Conservation (phyloP, 2,888 invertebrate species). For the Calameuta filiformis region DNA sequence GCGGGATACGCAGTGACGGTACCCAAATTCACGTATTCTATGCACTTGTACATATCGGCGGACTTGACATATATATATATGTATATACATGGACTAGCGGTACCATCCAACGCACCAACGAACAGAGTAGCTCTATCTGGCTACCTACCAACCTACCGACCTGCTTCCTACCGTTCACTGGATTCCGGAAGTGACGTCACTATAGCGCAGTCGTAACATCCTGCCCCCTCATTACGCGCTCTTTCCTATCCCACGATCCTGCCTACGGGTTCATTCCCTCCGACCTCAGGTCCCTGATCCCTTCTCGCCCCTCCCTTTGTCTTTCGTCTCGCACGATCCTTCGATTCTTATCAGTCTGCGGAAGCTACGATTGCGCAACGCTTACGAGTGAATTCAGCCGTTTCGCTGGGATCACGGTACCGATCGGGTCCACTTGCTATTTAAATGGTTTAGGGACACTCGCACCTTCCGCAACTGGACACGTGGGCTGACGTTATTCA, state of each 20-base stretch:
- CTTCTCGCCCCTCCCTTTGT: background rate
- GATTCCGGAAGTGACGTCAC: constrained; percentile 62
- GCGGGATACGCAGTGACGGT: background rate
- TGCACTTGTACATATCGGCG: background rate
- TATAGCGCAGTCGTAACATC: constrained; percentile 54
- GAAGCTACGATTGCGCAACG: background rate
- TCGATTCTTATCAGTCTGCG: background rate
- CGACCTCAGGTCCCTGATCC: background rate
- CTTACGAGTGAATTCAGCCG: background rate
- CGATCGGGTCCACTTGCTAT: background rate
- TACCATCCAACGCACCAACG: background rate
- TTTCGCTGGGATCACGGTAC: background rate
- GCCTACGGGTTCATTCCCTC: background rate
- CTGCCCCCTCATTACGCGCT: constrained; percentile 30
- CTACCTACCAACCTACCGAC: constrained; percentile 55
- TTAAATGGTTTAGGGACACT: background rate
- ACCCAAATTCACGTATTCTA: background rate
- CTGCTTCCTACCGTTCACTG: constrained; percentile 53
- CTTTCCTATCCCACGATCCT: background rate
- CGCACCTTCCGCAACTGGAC: background rate
- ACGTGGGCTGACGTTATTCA: background rate
- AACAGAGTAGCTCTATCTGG: constrained; percentile 31
- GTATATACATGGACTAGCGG: background rate
- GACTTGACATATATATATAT: background rate
- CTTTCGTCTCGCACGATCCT: constrained; percentile 20